A percentile compares a stretch with the other conserved stretches of the same genome.
phyloP scores from a whole-genome alignment of 2,113 vertebrate genomes.

The Tragelaphus scriptus region DNA sequence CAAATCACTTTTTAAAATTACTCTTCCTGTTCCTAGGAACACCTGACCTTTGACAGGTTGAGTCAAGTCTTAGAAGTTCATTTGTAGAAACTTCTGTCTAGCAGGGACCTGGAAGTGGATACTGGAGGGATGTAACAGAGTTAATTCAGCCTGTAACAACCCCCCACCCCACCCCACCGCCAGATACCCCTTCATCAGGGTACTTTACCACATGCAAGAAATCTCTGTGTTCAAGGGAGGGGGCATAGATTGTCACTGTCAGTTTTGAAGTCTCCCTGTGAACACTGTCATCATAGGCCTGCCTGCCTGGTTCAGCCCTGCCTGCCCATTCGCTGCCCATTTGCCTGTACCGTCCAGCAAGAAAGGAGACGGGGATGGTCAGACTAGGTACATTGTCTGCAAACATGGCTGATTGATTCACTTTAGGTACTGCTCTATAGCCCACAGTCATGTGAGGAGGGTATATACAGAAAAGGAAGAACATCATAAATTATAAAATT shows the following conservation, averaged over 20 bases:
- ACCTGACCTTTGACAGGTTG: not conserved
- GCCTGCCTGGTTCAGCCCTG: not conserved
- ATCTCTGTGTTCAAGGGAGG: not conserved
- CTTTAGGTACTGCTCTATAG: not conserved
- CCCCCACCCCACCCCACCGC: not conserved
- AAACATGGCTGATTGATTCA: not conserved
- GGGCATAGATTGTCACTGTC: not conserved
- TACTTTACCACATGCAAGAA: not conserved
- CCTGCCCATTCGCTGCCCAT: fast-evolving
- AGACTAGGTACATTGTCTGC: not conserved
- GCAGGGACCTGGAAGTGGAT: not conserved
- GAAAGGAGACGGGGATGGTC: not conserved
- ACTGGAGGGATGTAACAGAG: not conserved
- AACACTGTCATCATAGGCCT: no score
- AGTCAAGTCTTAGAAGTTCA: not conserved
- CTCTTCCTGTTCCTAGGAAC: not conserved
- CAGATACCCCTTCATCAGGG: not conserved
- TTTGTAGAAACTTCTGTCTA: not conserved
- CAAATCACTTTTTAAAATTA: not conserved
- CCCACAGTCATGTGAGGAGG: not conserved
- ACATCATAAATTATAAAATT: not conserved
- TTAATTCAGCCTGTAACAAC: not conserved
- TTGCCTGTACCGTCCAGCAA: not conserved
- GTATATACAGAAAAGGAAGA: not conserved
- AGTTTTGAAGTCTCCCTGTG: not conserved